Evolutionary conservation across 2,113 vertebrate genomes (phyloP).

Genomic region (Podarcis cretensis): DNA sequence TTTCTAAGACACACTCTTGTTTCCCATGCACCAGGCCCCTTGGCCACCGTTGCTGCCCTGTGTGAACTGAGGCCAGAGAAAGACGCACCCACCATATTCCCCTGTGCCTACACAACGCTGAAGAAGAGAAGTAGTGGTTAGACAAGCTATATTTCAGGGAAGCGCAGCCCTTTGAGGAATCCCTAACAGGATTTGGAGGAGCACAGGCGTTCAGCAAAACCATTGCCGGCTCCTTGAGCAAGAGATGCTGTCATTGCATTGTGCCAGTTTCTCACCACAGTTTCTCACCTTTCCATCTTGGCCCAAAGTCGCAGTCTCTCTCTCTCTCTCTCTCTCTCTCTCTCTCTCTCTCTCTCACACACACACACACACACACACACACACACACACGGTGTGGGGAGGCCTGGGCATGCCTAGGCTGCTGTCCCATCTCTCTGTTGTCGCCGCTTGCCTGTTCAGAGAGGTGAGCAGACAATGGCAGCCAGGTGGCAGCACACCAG

Average conservation of each 20-base stretch:
- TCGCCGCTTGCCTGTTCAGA: background rate
- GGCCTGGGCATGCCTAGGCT: too few species aligned
- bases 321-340: too few species aligned
- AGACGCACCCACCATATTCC: background rate
- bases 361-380: too few species aligned
- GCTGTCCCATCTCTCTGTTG: background rate
- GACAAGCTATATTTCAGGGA: background rate
- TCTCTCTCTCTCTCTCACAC: too few species aligned
- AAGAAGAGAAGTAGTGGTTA: background rate
- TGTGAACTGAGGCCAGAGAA: background rate
- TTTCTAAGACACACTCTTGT: background rate
- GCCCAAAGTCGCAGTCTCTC: background rate
- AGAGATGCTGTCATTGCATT: too few species aligned
- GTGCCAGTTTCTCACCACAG: too few species aligned
- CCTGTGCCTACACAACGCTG: background rate
- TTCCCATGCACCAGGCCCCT: background rate
- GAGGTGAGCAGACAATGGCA: background rate
- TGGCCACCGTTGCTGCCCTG: background rate
- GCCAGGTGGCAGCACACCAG: too few species aligned
- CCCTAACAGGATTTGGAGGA: background rate
- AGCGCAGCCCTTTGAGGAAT: background rate
- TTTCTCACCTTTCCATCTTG: background rate
- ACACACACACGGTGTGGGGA: too few species aligned
- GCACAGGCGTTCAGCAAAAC: background rate
- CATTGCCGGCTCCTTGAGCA: background rate